Base-by-base conservation (phyloP, 2,888 invertebrate genomes). In the Odontocerum albicorne region DNA sequence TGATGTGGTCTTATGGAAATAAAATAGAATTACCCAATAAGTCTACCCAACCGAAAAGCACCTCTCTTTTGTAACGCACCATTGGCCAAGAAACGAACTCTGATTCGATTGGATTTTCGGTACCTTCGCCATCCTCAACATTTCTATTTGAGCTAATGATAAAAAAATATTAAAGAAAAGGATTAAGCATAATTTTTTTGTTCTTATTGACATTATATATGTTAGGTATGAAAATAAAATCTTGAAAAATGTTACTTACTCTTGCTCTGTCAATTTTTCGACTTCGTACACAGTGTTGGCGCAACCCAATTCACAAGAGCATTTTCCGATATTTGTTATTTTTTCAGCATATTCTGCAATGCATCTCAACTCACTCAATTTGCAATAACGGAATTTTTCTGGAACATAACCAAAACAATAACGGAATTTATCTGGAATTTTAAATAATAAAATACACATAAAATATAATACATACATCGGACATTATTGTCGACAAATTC, bases 1-100 rank as follows among this genome's bases (percentile, higher is more conserved):
- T n/a, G n/a, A n/a, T n/a, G n/a, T n/a, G n/a, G n/a, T 35, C n/a
- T 2, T 42, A 42, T 20, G 12, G n/a, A 12, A 53, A 13, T 50
- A 17, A 4, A 7, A 17, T 17, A 21, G 36, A 62, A 70, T 70
- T 70, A 84, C 87, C 90, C 36, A 90, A 67, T 45, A 91, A 75
- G 72, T 91, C 91, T 1, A 91, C 87, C 89, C 90, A 90, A 50
- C 90, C 91, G 66, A 91, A 91, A 35, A 88, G 78, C 13, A 90
- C 89, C 68, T 90, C 89, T 21, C 90, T 81, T 66, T 88, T 89
- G 67, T 87, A 90, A 2, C 86, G 79, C 19, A 89, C 85, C 80
- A 85, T 83, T 1, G 88, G 88, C 90, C 90, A 90, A 1, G 88
- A 88, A 0, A 87, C 84, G 66, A 88, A 89, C 68, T 86, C 82